These are phyloP conservation scores for Neoaliturus tenellus DNA, from an alignment of 2,888 invertebrate species.

Conservation along the genomic window DNA sequence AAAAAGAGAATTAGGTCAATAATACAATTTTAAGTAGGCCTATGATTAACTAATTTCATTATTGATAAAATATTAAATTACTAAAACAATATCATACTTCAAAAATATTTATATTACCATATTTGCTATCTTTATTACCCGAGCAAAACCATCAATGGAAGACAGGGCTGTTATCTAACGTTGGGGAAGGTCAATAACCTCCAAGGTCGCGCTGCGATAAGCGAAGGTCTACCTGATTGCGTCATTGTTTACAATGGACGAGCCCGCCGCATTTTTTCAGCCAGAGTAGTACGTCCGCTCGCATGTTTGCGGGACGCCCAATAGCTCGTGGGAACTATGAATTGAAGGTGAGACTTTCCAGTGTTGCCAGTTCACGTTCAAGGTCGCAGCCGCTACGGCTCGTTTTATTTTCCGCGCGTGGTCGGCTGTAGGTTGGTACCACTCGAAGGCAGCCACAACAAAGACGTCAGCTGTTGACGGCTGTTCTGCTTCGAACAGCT, in stretches of 20 bases:
- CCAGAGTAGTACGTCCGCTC: not conserved
- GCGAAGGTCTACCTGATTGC: slow-evolving; percentile 12
- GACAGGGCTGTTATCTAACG: slow-evolving; percentile 14
- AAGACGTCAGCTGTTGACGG: slow-evolving; percentile 22
- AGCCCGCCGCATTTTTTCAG: not conserved
- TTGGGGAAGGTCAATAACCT: slow-evolving; percentile 9
- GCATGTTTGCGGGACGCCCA: slow-evolving; percentile 18
- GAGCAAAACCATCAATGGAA: not conserved
- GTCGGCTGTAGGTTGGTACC: not conserved
- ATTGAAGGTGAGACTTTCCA: slow-evolving; percentile 34
- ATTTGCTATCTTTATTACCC: too few species aligned
- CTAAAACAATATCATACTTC: too few species aligned
- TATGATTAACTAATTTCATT: too few species aligned
- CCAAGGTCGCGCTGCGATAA: not conserved
- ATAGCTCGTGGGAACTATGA: slow-evolving; percentile 54
- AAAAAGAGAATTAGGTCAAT: too few species aligned
- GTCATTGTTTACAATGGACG: slow-evolving; percentile 41
- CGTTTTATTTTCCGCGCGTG: slow-evolving; percentile 31
- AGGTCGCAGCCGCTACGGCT: slow-evolving; percentile 42
- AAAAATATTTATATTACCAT: too few species aligned
- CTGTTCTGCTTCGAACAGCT: not conserved
- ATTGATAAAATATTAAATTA: too few species aligned
- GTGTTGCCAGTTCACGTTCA: slow-evolving; percentile 51
- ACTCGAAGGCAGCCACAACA: slow-evolving; percentile 26
- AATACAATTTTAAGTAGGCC: too few species aligned